Evolutionary conservation across 2,113 vertebrate species (phyloP).

Genomic region (Rhinoptilus africanus): DNA sequence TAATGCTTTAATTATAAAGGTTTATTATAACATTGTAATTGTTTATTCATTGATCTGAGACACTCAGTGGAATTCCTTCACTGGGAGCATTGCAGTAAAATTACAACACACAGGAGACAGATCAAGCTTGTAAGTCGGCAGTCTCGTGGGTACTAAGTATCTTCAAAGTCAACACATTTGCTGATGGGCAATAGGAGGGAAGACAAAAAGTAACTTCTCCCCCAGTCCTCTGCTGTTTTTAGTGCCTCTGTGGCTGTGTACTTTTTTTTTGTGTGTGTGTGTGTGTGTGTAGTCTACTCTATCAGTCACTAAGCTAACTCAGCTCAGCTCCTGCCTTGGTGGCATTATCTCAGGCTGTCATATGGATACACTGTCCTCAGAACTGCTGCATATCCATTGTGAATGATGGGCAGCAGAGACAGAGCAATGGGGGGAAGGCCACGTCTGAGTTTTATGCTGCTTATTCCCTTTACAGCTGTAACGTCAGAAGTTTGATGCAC

Average conservation of each 20-base stretch:
- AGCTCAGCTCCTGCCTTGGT: neutral
- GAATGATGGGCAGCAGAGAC: neutral
- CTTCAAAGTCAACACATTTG: slow-evolving; percentile 52
- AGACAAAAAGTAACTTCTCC: slow-evolving; percentile 29
- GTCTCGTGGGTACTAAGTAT: neutral
- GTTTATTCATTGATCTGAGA: slow-evolving; percentile 2
- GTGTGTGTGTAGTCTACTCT: neutral
- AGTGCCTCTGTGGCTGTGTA: neutral
- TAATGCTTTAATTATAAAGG: slow-evolving; percentile 41
- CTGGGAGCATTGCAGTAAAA: slow-evolving; percentile 12
- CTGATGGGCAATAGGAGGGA: neutral
- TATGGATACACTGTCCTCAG: neutral
- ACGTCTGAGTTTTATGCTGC: neutral
- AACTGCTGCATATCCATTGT: neutral
- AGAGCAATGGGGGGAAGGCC: neutral
- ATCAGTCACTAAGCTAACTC: neutral
- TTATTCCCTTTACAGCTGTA: neutral
- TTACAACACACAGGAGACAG: slow-evolving; percentile 34
- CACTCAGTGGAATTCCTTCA: neutral
- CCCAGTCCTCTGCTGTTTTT: neutral
- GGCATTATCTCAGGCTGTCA: neutral
- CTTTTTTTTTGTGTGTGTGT: neutral
- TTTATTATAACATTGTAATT: slow-evolving; percentile 50
- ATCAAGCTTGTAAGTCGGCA: neutral
- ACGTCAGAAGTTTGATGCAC: neutral